These are phyloP conservation scores for Syngnathus rostellatus DNA, from an alignment of 2,797 vertebrate genomes.

Conservation along the genomic window DNA sequence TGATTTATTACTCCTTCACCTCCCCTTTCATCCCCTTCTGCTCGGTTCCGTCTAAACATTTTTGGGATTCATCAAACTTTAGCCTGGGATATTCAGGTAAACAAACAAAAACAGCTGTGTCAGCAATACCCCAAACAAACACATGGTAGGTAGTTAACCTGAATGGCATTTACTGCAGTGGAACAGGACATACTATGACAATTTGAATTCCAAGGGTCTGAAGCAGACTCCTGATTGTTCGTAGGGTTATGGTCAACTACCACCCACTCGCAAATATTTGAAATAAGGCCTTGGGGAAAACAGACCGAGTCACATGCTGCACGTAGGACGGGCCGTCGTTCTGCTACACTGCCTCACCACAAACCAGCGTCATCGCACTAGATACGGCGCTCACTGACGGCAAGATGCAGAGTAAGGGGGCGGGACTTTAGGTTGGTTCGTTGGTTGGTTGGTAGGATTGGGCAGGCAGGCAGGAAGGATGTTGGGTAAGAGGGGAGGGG, in stretches of 20 bases:
- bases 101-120: not conserved
- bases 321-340: constrained; percentile 35
- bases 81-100: not conserved
- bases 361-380: constrained; percentile 46
- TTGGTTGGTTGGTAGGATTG: constrained; percentile 4
- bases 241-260: not conserved
- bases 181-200: not conserved
- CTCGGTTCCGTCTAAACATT: constrained; percentile 38
- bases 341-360: constrained; percentile 41
- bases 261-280: not conserved
- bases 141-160: not conserved
- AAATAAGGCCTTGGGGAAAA: constrained; percentile 28
- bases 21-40: constrained; percentile 40
- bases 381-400: constrained; percentile 43
- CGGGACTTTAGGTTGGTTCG: not conserved
- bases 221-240: constrained; percentile 17
- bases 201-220: not conserved
- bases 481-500: constrained; percentile 22
- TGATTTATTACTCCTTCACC: constrained; percentile 69
- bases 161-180: not conserved
- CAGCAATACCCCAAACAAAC: not conserved
- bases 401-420: constrained; percentile 28
- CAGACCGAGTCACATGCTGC: constrained; percentile 56
- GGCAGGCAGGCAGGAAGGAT: constrained; percentile 22
- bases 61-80: constrained; percentile 32